phyloP scores from a whole-genome alignment of 1,140 invertebrate genomes.

The Scaptomyza pallida region DNA sequence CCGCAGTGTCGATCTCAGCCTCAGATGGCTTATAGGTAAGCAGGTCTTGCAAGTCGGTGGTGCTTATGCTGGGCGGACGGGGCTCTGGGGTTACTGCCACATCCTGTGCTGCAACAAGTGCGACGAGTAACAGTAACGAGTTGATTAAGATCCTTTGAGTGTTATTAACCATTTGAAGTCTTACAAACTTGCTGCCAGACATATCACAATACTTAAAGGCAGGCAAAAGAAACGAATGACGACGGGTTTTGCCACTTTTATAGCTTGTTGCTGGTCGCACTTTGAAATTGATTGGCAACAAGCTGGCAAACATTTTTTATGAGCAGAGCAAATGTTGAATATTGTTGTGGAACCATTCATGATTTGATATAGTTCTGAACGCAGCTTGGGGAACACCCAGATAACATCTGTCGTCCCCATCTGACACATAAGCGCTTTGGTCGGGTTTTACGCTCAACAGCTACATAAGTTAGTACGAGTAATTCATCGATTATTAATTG shows the following conservation, averaged over 20 bases:
- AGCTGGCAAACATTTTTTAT: slow-evolving; percentile 24
- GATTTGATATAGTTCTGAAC: slow-evolving; percentile 17
- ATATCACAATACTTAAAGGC: too few relatives aligned
- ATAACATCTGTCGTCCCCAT: background rate
- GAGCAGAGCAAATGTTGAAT: slow-evolving; percentile 46
- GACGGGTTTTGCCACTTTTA: slow-evolving; percentile 27
- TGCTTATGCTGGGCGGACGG: too few relatives aligned
- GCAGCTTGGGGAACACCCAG: slow-evolving; percentile 12
- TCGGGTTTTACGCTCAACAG: slow-evolving; percentile 2
- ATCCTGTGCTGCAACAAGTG: background rate
- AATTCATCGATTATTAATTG: background rate
- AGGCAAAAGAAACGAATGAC: background rate
- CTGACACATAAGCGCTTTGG: background rate
- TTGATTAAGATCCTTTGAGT: background rate
- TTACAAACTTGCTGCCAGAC: slow-evolving; percentile 23
- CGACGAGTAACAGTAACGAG: background rate
- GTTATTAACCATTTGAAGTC: background rate
- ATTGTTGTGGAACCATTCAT: background rate
- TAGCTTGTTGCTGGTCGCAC: slow-evolving; percentile 3
- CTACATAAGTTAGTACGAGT: background rate
- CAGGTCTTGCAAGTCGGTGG: too few relatives aligned
- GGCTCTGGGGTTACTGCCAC: too few relatives aligned
- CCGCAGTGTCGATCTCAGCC: too few relatives aligned
- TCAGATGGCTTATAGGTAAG: too few relatives aligned
- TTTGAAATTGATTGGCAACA: slow-evolving; percentile 49